Base-by-base conservation (phyloP, 2,113 vertebrate species). In the Tamias sibiricus region DNA sequence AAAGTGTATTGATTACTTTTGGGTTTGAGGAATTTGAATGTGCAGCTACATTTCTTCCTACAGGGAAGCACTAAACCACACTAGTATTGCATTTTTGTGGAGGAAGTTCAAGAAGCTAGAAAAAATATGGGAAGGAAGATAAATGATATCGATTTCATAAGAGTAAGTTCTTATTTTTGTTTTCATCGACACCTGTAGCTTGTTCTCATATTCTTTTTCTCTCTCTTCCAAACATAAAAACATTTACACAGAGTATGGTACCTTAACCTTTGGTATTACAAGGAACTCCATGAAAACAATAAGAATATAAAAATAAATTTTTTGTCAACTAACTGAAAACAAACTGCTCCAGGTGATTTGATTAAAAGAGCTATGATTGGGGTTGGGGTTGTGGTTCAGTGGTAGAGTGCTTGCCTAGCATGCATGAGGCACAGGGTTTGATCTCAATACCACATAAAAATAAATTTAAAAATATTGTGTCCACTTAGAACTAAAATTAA, bases 1-100 rank as follows among this genome's bases (percentile, higher is more conserved):
- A 84, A 89, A 94, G 44, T 40, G 71, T 90, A 90, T 71, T 92
- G 85, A 97, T 97, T 93, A 20, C 8, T 71, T 94, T 96, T 91
- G 86, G 96, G 95, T 92, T 97, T 94, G 85, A 87, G 0, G 17
- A 97, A 92, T 49, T 90, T 0, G 0, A 79, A 80, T 57, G 52
- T 71, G 26, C 80, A 88, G 83, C 47, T 90, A 80, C 22, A 47
- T 80, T 88, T 96, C 81, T 92, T 90, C 74, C 52, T 49, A 64
- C n/a, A 88, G n/a, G 52, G 71, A 84, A 77, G 82, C 26, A 28
- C 49, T 85, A 62, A 92, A 54, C 68, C 4, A 8, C 28, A 14
- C 14, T 69, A 69, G 19, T 42, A 95, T 74, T 87, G 54, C 14
- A 79, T 68, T 94, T 82, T 75, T 37, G 12, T 49, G 17, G 24